Percentiles rank a stretch among this genome's conserved stretches.
phyloP scores from a whole-genome alignment of 2,888 invertebrate species.

The Mesopsocus fuscifrons region DNA sequence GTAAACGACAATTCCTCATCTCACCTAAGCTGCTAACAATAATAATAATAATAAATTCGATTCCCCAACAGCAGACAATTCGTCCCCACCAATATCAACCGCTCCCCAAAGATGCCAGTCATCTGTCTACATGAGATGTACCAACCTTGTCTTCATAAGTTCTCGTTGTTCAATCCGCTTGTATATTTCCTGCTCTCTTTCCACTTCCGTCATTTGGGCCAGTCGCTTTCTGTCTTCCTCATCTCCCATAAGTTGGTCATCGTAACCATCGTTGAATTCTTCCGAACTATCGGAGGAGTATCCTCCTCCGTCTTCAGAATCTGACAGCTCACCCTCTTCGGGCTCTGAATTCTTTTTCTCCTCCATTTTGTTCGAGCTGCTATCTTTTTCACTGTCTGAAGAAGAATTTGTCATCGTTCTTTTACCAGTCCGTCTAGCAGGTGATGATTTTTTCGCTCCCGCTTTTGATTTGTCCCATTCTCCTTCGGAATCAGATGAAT shows the following conservation, averaged over 20 bases:
- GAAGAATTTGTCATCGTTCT: conserved; percentile 20
- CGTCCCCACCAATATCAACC: too few species aligned
- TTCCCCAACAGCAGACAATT: too few species aligned
- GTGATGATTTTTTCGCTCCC: conserved; percentile 24
- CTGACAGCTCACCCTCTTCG: conserved; percentile 79
- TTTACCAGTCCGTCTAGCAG: conserved; percentile 25
- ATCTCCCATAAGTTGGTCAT: conserved; percentile 93
- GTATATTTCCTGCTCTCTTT: conserved; percentile 92
- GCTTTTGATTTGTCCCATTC: conserved; percentile 27
- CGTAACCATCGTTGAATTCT: conserved; percentile 92
- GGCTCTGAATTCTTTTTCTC: conserved; percentile 48
- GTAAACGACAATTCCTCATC: too few species aligned
- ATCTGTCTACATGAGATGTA: too few species aligned
- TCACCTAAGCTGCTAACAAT: too few species aligned
- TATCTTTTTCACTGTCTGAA: conserved; percentile 27
- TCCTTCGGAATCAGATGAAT: conserved; percentile 30
- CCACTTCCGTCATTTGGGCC: conserved; percentile 88
- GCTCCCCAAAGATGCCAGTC: too few species aligned
- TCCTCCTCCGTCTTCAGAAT: conserved; percentile 38
- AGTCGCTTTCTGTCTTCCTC: conserved; percentile 81
- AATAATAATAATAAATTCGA: too few species aligned
- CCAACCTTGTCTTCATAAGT: conserved; percentile 67
- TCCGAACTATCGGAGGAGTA: conserved; percentile 47
- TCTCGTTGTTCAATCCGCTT: conserved; percentile 90
- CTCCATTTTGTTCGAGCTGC: conserved; percentile 24